Evolutionary conservation across 2,113 vertebrate species (phyloP), one percentile per base, ranked within the genome.

Genomic region (Myanophis thanlyinensis): DNA sequence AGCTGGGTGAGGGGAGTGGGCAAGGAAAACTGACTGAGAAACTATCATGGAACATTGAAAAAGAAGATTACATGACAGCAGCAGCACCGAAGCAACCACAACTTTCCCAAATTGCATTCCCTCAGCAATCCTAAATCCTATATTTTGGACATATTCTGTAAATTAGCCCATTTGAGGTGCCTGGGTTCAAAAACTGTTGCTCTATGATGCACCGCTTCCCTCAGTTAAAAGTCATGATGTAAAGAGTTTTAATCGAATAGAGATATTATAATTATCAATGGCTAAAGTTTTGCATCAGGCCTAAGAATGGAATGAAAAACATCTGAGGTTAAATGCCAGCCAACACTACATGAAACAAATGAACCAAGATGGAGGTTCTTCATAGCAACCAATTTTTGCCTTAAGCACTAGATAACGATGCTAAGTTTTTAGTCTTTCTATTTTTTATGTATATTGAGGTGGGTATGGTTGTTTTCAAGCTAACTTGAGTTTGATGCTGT

Each of bases 401-500:
- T 93, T 47, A 73, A 80, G 85, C 85, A 90, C 46, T n/a, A 90
- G 27, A 44, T 92, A 89, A 80, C 53, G 27, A 0, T 73, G 13
- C 46, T 89, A 30, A 93, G 49, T 84, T 46, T 47, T 56, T 46
- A 22, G 27, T 0, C 89, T 0, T 4, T 84, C 91, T 92, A 27
- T 27, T 27, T 27, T 27, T 56, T 56, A 9, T 3, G 27, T 25
- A 59, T 59, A 59, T 59, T 59, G 56, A 59, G 25, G 86, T 94
- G 93, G 40, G 95, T 53, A 6, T 91, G 93, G 93, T 91, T 94
- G 92, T 56, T 11, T 53, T 12, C 92, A 95, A 93, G 88, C 2
- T 94, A 93, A 95, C 95, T 95, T 97, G 96, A 27, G 95, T 97
- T 93, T 95, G 95, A 94, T 96, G 95, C 96, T 94, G 95, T 97